Evolutionary conservation across 2,113 vertebrate genomes (phyloP).

Genomic region (Rhea pennata): DNA sequence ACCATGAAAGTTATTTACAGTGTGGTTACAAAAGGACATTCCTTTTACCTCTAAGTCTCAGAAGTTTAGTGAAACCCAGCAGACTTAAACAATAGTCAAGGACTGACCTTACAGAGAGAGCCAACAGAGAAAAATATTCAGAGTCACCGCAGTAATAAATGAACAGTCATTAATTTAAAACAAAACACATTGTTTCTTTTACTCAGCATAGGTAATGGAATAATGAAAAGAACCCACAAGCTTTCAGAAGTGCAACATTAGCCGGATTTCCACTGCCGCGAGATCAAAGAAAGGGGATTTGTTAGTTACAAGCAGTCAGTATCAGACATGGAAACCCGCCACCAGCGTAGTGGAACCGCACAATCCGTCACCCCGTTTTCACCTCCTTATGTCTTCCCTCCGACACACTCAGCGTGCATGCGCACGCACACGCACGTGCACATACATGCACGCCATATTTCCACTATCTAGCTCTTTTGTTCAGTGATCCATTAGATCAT

Average conservation of each 20-base stretch:
- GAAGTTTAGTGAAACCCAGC: constrained; percentile 35
- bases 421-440: not conserved
- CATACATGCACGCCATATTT: not conserved
- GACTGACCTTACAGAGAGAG: constrained; percentile 36
- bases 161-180: constrained; percentile 62
- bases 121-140: not conserved
- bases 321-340: constrained; percentile 32
- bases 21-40: constrained; percentile 46
- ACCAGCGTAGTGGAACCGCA: not conserved
- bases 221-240: constrained; percentile 59
- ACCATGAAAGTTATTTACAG: constrained; percentile 43
- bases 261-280: constrained; percentile 42
- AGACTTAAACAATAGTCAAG: constrained; percentile 34
- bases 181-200: constrained; percentile 69
- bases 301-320: constrained; percentile 20
- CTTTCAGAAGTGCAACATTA: constrained; percentile 53
- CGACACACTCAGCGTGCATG: rapidly evolving
- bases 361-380: not conserved
- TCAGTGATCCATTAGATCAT: not conserved
- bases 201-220: constrained; percentile 56
- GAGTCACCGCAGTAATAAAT: constrained; percentile 49
- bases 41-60: constrained; percentile 19
- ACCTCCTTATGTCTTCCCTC: not conserved
- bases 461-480: constrained; percentile 5
- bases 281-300: constrained; percentile 71